phyloP scores from a whole-genome alignment of 2,797 vertebrate genomes.

The Neosilurus mollespiculum region DNA sequence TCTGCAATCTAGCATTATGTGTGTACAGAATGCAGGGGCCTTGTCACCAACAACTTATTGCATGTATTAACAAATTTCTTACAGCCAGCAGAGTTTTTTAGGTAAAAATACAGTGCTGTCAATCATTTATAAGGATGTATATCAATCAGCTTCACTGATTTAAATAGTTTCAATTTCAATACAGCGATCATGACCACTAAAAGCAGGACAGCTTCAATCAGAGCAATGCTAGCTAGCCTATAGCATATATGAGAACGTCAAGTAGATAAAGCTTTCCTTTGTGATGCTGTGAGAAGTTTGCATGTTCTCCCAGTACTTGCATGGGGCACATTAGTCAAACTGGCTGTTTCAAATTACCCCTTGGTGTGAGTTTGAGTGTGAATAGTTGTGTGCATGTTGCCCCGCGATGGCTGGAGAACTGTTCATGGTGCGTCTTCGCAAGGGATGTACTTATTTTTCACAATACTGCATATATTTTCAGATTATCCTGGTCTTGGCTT shows the following conservation, averaged over 20 bases:
- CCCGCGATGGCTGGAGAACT: too few species aligned
- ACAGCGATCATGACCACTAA: too few species aligned
- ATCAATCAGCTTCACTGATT: not conserved
- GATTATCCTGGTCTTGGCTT: not conserved
- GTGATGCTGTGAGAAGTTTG: too few species aligned
- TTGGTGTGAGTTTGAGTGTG: too few species aligned
- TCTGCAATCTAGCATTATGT: not conserved
- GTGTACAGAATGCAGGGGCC: not conserved
- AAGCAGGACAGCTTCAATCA: slow-evolving; percentile 2
- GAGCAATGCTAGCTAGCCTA: not conserved
- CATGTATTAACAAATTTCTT: not conserved
- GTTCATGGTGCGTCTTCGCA: too few species aligned
- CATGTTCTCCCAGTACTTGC: too few species aligned
- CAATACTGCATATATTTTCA: not conserved
- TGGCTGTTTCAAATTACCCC: too few species aligned
- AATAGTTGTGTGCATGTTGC: too few species aligned
- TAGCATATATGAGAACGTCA: not conserved
- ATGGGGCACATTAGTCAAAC: too few species aligned
- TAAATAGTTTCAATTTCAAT: not conserved
- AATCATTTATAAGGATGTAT: not conserved
- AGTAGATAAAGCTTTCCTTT: not conserved
- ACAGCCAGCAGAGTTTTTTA: not conserved
- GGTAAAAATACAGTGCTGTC: not conserved
- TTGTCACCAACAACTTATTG: not conserved
- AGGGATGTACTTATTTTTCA: too few species aligned